phyloP scores from a whole-genome alignment of 2,888 invertebrate genomes.

The Leptinotarsa rubiginosa region DNA sequence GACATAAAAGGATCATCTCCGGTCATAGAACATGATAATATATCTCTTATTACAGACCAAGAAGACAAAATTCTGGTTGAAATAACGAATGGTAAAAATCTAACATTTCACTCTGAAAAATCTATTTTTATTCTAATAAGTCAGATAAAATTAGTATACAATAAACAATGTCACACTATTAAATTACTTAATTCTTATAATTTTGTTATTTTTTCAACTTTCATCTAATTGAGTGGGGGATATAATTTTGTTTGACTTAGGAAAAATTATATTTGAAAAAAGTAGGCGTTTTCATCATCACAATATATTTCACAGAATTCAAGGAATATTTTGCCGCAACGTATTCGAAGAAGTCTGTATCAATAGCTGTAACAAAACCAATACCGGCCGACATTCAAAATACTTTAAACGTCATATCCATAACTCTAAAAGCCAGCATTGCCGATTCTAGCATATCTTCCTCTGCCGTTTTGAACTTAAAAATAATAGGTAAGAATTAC shows the following conservation, averaged over 20 bases:
- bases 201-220: too few relatives aligned
- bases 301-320: slow-evolving; percentile 15
- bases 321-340: neutral
- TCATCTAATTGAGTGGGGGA: neutral
- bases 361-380: neutral
- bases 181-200: too few relatives aligned
- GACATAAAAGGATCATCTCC: neutral
- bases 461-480: slow-evolving; percentile 25
- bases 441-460: neutral
- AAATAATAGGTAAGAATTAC: slow-evolving; percentile 30
- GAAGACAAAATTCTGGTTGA: neutral
- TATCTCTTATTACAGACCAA: slow-evolving; percentile 11
- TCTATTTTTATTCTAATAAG: neutral
- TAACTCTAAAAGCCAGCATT: slow-evolving; percentile 18
- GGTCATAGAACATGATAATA: neutral
- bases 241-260: neutral
- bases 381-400: slow-evolving; percentile 5
- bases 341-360: neutral
- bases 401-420: slow-evolving; percentile 12
- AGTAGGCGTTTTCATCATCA: neutral
- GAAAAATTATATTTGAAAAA: neutral
- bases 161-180: too few relatives aligned
- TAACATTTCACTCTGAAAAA: neutral
- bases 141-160: neutral
- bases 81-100: slow-evolving; percentile 27